Evolutionary conservation across 2,888 invertebrate genomes (phyloP).

Genomic region (Marasmarcha lunaedactyla): DNA sequence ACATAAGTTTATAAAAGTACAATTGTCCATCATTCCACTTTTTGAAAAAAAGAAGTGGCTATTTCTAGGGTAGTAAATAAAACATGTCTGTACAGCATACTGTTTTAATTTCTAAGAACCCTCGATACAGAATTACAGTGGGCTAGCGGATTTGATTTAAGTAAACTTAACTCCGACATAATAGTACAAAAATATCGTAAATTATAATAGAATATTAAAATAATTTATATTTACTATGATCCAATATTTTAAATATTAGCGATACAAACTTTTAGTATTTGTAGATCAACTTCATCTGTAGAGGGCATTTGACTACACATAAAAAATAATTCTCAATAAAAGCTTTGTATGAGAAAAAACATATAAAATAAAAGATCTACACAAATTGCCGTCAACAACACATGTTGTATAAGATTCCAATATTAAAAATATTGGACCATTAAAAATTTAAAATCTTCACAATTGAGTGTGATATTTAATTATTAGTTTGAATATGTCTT

Average conservation of each 20-base stretch:
- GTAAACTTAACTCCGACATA: slow-evolving; percentile 58
- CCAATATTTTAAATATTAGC: slow-evolving; percentile 21
- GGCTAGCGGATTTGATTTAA: slow-evolving; percentile 63
- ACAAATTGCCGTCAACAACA: no score
- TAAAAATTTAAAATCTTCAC: slow-evolving; percentile 37
- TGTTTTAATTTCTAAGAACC: slow-evolving; percentile 70
- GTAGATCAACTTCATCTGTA: neutral
- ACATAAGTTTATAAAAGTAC: no score
- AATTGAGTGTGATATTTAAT: slow-evolving; percentile 20
- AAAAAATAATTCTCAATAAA: neutral
- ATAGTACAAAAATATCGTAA: slow-evolving; percentile 63
- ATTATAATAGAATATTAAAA: slow-evolving; percentile 29
- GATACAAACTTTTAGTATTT: neutral
- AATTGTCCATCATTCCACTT: no score
- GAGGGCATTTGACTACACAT: neutral
- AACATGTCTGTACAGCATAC: slow-evolving; percentile 61
- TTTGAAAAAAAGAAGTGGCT: no score
- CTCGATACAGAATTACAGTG: slow-evolving; percentile 65
- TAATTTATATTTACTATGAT: slow-evolving; percentile 21
- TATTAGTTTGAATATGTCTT: slow-evolving; percentile 36
- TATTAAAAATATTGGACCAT: slow-evolving; percentile 30
- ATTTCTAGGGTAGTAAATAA: slow-evolving; percentile 41
- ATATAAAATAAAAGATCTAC: no score
- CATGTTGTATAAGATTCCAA: slow-evolving; percentile 12
- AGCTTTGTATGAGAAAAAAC: no score